phyloP scores from a whole-genome alignment of 2,113 vertebrate species.

The Phocoena sinus region DNA sequence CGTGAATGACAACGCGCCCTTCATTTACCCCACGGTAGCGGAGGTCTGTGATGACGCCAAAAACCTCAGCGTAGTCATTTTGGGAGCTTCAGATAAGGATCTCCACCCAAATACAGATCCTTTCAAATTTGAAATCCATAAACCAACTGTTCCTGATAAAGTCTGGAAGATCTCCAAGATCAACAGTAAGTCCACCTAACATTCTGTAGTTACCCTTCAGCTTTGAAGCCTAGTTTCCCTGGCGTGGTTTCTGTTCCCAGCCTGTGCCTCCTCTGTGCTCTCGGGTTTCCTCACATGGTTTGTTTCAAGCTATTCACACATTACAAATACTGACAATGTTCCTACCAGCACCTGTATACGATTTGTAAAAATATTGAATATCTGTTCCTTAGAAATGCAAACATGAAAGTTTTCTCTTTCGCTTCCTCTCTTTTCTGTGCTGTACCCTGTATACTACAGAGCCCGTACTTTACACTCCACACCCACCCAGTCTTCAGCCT shows the following conservation, averaged over 20 bases:
- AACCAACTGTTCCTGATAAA: slow-evolving; percentile 91
- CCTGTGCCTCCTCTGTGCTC: rapidly evolving
- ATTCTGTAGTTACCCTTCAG: rapidly evolving
- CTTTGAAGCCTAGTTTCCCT: not conserved
- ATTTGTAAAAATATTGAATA: not conserved
- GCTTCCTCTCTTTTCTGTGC: not conserved
- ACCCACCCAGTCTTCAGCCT: not conserved
- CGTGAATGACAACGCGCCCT: slow-evolving; percentile 94
- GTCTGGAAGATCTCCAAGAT: slow-evolving; percentile 93
- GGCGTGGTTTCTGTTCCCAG: not conserved
- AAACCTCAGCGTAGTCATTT: slow-evolving; percentile 89
- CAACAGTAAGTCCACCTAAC: slow-evolving; percentile 88
- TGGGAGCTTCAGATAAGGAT: slow-evolving; percentile 93
- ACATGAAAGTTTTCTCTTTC: not conserved
- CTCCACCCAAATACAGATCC: slow-evolving; percentile 92
- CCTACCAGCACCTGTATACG: not conserved
- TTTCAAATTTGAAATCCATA: slow-evolving; percentile 95
- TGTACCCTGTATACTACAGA: not conserved
- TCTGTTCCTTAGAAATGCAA: not conserved
- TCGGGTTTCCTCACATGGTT: rapidly evolving
- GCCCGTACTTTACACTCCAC: not conserved
- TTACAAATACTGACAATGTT: not conserved
- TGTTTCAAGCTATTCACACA: not conserved
- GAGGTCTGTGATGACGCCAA: slow-evolving; percentile 93
- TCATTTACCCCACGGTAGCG: slow-evolving; percentile 89